Evolutionary conservation across 2,888 invertebrate species (phyloP), one percentile per base, ranked within the genome.

Genomic region (Rhagonycha lutea): DNA sequence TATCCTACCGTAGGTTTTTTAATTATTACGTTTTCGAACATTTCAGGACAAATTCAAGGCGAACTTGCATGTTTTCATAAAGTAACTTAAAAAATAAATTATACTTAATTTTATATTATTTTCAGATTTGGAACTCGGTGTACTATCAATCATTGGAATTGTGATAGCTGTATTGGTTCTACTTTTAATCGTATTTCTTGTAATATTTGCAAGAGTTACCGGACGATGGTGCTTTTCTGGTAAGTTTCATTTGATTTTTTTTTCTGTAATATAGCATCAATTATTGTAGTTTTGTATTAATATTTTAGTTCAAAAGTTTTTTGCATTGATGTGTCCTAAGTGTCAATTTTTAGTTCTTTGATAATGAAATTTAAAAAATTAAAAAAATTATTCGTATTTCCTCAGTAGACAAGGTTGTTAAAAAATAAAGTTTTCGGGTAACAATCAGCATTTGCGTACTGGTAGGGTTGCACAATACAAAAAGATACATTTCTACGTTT

Each of bases 221-320:
- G 94, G 94, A 84, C 91, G 94, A 87, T 95, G 95, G 95, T 96
- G 95, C 89, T 96, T 96, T 87, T 94, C 93, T 87, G 95, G 95
- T 95, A 89, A 93, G 94, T 92, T 72, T n/a, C 18, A 12, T 47
- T 65, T 65, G 26, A 18, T 18, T 18, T 62, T 70, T 70, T 11
- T 61, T 61, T 60, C 14, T 70, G 61, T 62, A 47, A n/a, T n/a
- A 47, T 47, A 47, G 47, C 47, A 47, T 47, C 47, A 47, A 47
- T 47, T 24, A 24, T 14, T 26, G 63, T 65, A 26, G 63, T 12
- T 26, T 65, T 65, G 63, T 65, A 65, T 65, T 24, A 65, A 28
- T 68, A 18, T 18, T 71, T 65, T 62, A 72, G 29, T 68, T 70
- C 28, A 62, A 18, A 23, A n/a, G 70, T 63, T 61, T 24, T 28